phyloP scores from a whole-genome alignment of 2,888 invertebrate species.

The Graphium colonna region DNA sequence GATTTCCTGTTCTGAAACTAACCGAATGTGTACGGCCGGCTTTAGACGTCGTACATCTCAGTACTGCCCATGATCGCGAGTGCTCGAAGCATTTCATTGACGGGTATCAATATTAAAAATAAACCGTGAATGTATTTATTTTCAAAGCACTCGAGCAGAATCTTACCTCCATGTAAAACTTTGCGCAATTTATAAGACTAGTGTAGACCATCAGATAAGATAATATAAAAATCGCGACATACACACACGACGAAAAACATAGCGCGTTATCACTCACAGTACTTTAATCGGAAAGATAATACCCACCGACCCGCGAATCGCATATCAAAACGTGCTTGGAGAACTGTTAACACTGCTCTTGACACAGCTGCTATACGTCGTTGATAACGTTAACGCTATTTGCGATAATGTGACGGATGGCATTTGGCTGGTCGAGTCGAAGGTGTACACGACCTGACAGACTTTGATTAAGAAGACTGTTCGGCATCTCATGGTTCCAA shows the following conservation, averaged over 20 bases:
- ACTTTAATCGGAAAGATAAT: slow-evolving; percentile 16
- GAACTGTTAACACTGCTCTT: slow-evolving; percentile 27
- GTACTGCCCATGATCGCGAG: too few relatives aligned
- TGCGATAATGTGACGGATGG: slow-evolving; percentile 30
- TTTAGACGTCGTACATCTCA: too few relatives aligned
- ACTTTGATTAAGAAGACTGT: slow-evolving; percentile 41
- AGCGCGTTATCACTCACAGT: not conserved
- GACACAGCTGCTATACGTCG: slow-evolving; percentile 24
- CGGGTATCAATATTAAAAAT: too few relatives aligned
- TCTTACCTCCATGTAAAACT: too few relatives aligned
- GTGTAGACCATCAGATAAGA: not conserved
- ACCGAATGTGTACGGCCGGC: too few relatives aligned
- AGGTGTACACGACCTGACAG: slow-evolving; percentile 45
- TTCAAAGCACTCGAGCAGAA: too few relatives aligned
- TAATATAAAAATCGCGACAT: not conserved
- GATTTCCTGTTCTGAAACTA: too few relatives aligned
- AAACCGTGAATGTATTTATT: too few relatives aligned
- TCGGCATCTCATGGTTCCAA: slow-evolving; percentile 44
- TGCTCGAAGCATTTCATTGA: too few relatives aligned
- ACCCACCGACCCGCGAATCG: slow-evolving; percentile 18
- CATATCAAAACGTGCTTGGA: slow-evolving; percentile 29
- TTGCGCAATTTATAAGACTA: not conserved
- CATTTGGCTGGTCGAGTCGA: slow-evolving; percentile 32
- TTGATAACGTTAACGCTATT: slow-evolving; percentile 8
- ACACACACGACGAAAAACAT: not conserved